phyloP scores from a whole-genome alignment of 2,797 vertebrate species.

The Rhinoraja longicauda region DNA sequence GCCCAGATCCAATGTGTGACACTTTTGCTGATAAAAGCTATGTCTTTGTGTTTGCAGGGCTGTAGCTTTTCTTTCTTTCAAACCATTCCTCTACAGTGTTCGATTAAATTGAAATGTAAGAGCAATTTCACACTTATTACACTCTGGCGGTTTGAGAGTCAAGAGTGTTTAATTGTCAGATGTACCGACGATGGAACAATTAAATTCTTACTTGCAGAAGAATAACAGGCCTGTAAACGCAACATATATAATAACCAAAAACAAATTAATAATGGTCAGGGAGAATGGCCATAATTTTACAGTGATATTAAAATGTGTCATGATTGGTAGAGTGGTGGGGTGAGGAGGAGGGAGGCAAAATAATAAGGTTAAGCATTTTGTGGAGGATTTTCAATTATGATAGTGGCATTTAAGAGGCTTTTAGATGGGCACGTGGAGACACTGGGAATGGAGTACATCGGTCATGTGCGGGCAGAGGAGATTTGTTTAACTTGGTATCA shows the following conservation, averaged over 20 bases:
- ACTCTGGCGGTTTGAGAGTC: background rate
- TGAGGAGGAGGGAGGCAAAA: background rate
- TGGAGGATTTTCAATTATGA: background rate
- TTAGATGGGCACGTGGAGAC: too few species aligned
- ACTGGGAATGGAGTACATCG: too few species aligned
- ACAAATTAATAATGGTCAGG: background rate
- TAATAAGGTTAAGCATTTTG: background rate
- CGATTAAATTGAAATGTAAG: background rate
- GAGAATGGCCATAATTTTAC: background rate
- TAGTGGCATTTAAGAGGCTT: background rate
- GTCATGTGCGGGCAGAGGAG: too few species aligned
- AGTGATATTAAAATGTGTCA: background rate
- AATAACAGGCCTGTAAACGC: too few species aligned
- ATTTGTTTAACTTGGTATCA: too few species aligned
- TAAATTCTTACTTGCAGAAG: too few species aligned
- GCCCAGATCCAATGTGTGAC: background rate
- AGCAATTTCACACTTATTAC: background rate
- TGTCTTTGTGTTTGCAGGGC: background rate
- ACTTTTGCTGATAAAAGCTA: background rate
- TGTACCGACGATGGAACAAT: too few species aligned
- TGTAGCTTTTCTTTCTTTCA: background rate
- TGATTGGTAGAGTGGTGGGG: background rate
- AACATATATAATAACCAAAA: too few species aligned
- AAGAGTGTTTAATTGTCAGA: too few species aligned
- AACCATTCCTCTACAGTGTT: background rate